These are phyloP conservation scores for Calephelis nemesis DNA, from an alignment of 1,140 invertebrate genomes.

Conservation along the genomic window DNA sequence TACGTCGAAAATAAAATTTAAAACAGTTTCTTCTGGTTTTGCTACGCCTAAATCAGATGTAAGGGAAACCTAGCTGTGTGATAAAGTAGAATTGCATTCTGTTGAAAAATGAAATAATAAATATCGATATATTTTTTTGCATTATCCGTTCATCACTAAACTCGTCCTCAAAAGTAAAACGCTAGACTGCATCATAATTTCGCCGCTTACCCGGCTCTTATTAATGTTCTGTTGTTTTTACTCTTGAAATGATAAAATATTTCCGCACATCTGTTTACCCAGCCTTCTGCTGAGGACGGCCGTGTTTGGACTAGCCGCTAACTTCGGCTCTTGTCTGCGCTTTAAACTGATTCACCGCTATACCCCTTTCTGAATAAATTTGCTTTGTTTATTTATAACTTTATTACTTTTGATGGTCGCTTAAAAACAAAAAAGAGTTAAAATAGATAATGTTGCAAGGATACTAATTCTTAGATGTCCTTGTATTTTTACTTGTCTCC, in stretches of 20 bases:
- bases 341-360: neutral
- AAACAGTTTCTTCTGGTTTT: too few relatives aligned
- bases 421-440: too few relatives aligned
- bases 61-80: too few relatives aligned
- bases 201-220: constrained; percentile 15
- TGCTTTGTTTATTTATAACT: constrained; percentile 5
- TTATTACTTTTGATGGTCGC: neutral
- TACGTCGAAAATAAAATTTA: too few relatives aligned
- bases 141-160: neutral
- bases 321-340: constrained; percentile 1
- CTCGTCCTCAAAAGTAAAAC: constrained; percentile 1
- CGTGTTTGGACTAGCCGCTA: constrained; percentile 15
- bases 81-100: neutral
- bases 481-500: too few relatives aligned
- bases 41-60: too few relatives aligned
- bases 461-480: too few relatives aligned
- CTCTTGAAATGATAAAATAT: constrained; percentile 17
- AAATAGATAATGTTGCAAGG: too few relatives aligned
- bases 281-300: constrained; percentile 7
- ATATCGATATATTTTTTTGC: neutral
- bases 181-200: constrained; percentile 17
- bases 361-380: constrained; percentile 7
- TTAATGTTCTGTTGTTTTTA: constrained; percentile 18
- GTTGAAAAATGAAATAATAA: neutral
- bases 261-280: constrained; percentile 8